Base-by-base conservation (phyloP, 1,140 invertebrate genomes). In the Myzus persicae region DNA sequence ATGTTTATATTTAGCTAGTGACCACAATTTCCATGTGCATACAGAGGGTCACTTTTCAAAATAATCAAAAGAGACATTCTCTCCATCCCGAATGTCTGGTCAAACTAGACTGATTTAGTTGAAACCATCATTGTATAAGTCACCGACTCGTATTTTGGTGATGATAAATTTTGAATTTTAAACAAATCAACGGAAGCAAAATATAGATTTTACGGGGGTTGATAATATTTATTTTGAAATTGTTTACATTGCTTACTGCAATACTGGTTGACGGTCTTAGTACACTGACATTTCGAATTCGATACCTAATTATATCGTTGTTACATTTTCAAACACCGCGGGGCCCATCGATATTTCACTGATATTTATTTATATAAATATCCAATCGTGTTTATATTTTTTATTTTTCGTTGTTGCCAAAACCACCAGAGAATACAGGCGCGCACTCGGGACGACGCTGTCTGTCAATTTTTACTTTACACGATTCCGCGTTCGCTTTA, bases 391-490 rank as follows among this genome's bases (percentile, higher is more conserved):
- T 85, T 76, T 76, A n/a, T n/a, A n/a, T 67, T 51, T 31, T 76
- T 67, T 36, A 14, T 82, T 82, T 82, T 24, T 82, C 1, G 81
- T 24, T 31, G 14, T 46, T 20, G 42, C 87, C n/a, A 51, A 51
- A 51, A 24, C n/a, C 87, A 38, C 46, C 38, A 51, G 87, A 89
- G 87, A 89, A 48, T 89, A 51, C 24, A 14, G 1, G 48, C 7
- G 48, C 20, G n/a, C 87, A 38, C 20, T 89, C 48, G 87, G 87
- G 46, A 89, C n/a, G 85, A 87, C 85, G 87, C 24, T 89, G 87
- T 48, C 87, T 89, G 87, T 89, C 87, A 51, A 51, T 89, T 89
- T 51, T 89, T 89, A 89, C 46, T 36, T 89, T 89, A 24, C 87
- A 88, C 85, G n/a, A 14, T 48, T 31, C 48, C 1, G 31, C 18